Base-by-base conservation (phyloP, 2,113 vertebrate species). In the Dunckerocampus dactyliophorus region DNA sequence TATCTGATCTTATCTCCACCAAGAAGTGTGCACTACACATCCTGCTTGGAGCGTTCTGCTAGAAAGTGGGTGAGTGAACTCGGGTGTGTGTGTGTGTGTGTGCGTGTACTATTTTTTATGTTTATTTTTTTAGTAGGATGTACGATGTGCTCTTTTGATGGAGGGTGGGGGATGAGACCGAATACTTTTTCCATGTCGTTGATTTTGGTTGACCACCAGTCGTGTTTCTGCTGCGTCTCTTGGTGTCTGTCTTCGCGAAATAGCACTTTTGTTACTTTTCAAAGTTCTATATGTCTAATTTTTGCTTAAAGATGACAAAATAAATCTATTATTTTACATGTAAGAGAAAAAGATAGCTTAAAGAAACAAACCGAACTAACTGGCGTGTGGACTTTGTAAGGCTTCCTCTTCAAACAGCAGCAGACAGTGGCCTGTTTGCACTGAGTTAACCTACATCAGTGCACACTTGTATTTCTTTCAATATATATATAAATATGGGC, bases 271-370 rank as follows among this genome's bases (percentile, higher is more conserved):
- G 78, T 89, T 91, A 74, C 86, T 60, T 89, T 90, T 87, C 66
- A 85, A 88, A 87, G 79, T 88, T 88, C 77, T 88, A 89, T 88
- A 89, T 90, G 90, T 91, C 89, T 90, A 90, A 90, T 92, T 92
- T 42, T 92, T 91, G 87, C 88, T 91, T 91, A 89, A 90, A 88
- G 85, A 85, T 87, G 86, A 88, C 76, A 76, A 88, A 88, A 91
- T 87, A 89, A 90, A 90, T 91, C 66, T 87, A 89, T 92, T 89
- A 91, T 91, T 92, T 92, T 92, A 91, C 71, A 82, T 90, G 89
- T 91, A 90, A 90, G 88, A 89, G 87, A 88, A 85, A 85, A 82
- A 88, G 83, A 89, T 89, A 88, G 89, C 80, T 89, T 90, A 80
- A 91, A 90, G 87, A 88, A 86, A 89, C 85, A 89, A 87, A 43